Evolutionary conservation across 2,888 invertebrate species (phyloP).

Genomic region (Thereva nobilitata): DNA sequence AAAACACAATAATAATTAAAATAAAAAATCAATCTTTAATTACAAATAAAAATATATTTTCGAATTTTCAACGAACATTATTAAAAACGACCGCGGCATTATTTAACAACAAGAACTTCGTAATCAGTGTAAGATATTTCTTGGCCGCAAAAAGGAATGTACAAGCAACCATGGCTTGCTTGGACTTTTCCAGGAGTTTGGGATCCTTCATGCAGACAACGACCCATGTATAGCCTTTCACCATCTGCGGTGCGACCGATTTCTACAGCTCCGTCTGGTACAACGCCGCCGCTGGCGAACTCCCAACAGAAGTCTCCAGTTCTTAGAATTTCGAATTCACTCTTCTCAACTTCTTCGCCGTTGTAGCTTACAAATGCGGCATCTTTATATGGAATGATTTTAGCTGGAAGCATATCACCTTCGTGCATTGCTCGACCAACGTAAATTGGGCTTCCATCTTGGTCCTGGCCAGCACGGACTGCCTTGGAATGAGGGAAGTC

Average conservation of each 20-base stretch:
- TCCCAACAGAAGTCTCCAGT: slow-evolving; percentile 70
- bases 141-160: slow-evolving; percentile 58
- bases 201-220: slow-evolving; percentile 69
- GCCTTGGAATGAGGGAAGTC: slow-evolving; percentile 49
- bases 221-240: slow-evolving; percentile 70
- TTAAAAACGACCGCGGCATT: background rate
- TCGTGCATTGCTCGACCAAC: slow-evolving; percentile 72
- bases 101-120: slow-evolving; percentile 54
- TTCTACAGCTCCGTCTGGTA: slow-evolving; percentile 69
- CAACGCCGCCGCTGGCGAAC: slow-evolving; percentile 63
- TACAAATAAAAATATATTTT: too few species aligned
- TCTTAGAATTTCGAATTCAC: slow-evolving; percentile 69
- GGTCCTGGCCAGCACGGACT: slow-evolving; percentile 68
- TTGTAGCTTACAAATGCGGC: slow-evolving; percentile 67
- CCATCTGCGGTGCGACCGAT: slow-evolving; percentile 68
- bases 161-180: slow-evolving; percentile 59
- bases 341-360: slow-evolving; percentile 67
- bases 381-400: slow-evolving; percentile 64
- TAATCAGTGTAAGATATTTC: slow-evolving; percentile 57
- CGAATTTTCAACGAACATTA: too few species aligned
- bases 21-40: too few species aligned
- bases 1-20: too few species aligned
- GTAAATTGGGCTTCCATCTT: slow-evolving; percentile 72
- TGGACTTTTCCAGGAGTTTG: slow-evolving; percentile 73
- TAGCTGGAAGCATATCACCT: slow-evolving; percentile 67